These are phyloP conservation scores for Brachionus asplanchnoidis DNA, from an alignment of 1,140 invertebrate genomes.

Conservation along the genomic window DNA sequence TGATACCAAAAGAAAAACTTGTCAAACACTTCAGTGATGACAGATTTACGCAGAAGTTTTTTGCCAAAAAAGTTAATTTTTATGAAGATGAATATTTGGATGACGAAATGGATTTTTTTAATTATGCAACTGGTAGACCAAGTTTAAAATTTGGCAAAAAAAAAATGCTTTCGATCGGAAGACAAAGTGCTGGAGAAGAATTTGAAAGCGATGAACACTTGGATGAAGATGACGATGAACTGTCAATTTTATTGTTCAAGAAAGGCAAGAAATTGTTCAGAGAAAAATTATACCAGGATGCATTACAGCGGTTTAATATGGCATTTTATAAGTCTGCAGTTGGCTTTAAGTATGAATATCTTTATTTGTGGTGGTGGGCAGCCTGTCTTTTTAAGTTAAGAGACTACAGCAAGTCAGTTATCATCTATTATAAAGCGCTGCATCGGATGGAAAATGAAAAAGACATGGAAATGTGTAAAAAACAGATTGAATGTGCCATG, in stretches of 20 bases:
- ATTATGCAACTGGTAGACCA: neutral
- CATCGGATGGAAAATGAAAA: constrained; percentile 11
- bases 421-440: neutral
- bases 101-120: neutral
- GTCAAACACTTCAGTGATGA: neutral
- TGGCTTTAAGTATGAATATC: neutral
- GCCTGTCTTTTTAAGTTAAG: neutral
- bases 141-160: neutral
- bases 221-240: neutral
- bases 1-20: neutral
- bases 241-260: neutral
- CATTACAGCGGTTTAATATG: neutral
- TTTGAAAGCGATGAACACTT: neutral
- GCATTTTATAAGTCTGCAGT: constrained; percentile 8
- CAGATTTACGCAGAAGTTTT: neutral
- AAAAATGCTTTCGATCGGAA: neutral
- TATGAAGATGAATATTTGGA: neutral
- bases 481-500: neutral
- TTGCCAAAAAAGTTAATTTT: neutral
- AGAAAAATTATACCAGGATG: neutral
- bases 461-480: neutral
- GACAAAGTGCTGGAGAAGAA: neutral
- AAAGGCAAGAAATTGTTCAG: neutral
- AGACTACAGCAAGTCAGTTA: neutral
- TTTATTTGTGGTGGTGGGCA: constrained; percentile 26